Percentiles rank a stretch among this genome's conserved stretches.
These are phyloP conservation scores for Prionace glauca DNA, from an alignment of 2,797 vertebrate genomes.

Conservation along the genomic window DNA sequence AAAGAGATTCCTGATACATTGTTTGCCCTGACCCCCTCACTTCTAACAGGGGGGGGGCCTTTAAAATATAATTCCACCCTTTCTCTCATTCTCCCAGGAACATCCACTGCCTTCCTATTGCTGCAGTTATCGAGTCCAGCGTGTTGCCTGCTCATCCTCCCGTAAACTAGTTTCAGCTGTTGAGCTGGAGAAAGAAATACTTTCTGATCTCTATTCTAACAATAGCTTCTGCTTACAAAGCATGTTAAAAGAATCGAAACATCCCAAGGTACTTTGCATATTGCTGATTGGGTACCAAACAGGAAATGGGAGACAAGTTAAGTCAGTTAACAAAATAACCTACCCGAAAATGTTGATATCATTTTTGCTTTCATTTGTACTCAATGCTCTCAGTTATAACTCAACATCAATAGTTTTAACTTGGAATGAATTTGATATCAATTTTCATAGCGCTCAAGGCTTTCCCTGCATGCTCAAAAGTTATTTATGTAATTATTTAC, in stretches of 20 bases:
- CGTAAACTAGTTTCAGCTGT: neutral
- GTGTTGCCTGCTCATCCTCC: neutral
- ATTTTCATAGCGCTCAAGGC: no score
- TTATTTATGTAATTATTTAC: no score
- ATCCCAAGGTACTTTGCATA: neutral
- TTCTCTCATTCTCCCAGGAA: neutral
- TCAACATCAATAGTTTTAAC: no score
- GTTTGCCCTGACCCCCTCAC: no score
- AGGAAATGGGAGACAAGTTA: neutral
- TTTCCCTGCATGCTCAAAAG: no score
- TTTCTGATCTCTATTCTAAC: neutral
- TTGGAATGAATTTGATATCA: no score
- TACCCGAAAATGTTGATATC: no score
- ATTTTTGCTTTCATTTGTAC: no score
- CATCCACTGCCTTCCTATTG: neutral
- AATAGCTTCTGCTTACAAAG: neutral
- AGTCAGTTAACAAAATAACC: neutral
- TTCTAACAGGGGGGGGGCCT: neutral
- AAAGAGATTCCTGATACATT: neutral
- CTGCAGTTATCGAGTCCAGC: neutral
- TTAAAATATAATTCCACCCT: neutral
- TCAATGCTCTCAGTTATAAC: no score
- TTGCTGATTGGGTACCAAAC: neutral
- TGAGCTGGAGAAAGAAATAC: neutral
- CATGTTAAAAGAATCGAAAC: neutral